Evolutionary conservation across 2,888 invertebrate genomes (phyloP).

Genomic region (Acleris cristana): DNA sequence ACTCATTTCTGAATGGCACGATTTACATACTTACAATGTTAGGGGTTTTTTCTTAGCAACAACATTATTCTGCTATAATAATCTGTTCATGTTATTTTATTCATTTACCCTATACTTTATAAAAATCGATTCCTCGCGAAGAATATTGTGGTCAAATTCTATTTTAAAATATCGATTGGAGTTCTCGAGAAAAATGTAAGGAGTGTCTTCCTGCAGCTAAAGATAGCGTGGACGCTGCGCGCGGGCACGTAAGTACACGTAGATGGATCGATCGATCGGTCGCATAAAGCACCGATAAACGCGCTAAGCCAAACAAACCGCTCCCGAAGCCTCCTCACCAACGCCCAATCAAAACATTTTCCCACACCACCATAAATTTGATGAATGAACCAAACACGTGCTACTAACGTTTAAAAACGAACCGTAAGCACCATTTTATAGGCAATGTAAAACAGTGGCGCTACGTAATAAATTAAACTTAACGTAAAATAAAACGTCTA

Average conservation of each 20-base stretch:
- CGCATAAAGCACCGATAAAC: slow-evolving; percentile 45
- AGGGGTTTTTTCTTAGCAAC: too few relatives aligned
- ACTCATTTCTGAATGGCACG: slow-evolving; percentile 30
- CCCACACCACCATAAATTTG: slow-evolving; percentile 82
- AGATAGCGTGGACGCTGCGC: not conserved
- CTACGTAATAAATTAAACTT: slow-evolving; percentile 83
- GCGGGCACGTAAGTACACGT: not conserved
- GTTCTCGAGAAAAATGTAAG: not conserved
- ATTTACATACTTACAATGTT: slow-evolving; percentile 39
- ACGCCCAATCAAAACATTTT: slow-evolving; percentile 74
- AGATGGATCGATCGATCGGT: slow-evolving; percentile 17
- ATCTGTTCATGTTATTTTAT: too few relatives aligned
- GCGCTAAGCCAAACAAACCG: slow-evolving; percentile 49
- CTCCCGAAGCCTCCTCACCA: slow-evolving; percentile 38
- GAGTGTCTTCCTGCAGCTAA: slow-evolving; percentile 1
- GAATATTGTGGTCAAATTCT: too few relatives aligned
- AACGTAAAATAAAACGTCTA: slow-evolving; percentile 83
- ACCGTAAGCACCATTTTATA: slow-evolving; percentile 82
- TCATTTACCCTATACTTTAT: too few relatives aligned
- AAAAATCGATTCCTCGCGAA: too few relatives aligned
- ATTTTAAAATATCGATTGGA: too few relatives aligned
- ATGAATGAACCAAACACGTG: slow-evolving; percentile 84
- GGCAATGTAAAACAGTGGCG: slow-evolving; percentile 80
- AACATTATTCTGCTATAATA: too few relatives aligned
- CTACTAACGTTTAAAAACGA: slow-evolving; percentile 82